Conservation (phyloP, 2,113 vertebrate species). For the Mohoua ochrocephala region DNA sequence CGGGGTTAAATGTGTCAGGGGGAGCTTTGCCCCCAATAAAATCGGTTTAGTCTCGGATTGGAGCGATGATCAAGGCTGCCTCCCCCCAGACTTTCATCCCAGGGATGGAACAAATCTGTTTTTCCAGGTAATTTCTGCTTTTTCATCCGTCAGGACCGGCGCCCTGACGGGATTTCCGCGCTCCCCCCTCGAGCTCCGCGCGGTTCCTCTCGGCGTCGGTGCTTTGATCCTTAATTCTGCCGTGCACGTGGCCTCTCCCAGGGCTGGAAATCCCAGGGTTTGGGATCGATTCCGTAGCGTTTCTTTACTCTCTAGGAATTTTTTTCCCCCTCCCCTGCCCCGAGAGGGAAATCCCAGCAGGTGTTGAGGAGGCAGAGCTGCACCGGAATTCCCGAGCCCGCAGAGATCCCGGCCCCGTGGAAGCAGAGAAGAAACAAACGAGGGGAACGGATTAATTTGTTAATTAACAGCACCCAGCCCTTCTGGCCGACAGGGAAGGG, state of each 20-base stretch:
- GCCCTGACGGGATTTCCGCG: neutral
- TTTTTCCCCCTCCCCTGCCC: fast-evolving
- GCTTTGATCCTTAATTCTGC: neutral
- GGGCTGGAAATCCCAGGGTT: neutral
- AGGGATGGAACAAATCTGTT: neutral
- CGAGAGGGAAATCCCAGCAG: neutral
- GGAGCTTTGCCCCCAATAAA: neutral
- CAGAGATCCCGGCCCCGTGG: neutral
- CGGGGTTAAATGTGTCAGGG: neutral
- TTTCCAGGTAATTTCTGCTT: neutral
- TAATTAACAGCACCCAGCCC: neutral
- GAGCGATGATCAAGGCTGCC: neutral
- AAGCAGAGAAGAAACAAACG: fast-evolving
- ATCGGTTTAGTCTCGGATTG: fast-evolving
- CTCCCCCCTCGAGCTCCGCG: neutral
- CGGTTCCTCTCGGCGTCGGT: fast-evolving
- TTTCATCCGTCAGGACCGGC: neutral
- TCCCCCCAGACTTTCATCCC: neutral
- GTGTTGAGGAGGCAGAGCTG: neutral
- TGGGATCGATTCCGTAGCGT: neutral
- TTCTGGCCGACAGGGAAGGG: neutral
- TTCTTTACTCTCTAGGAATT: neutral
- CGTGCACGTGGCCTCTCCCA: neutral
- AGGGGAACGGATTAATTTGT: neutral
- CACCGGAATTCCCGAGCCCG: neutral